Conservation (phyloP, 2,113 vertebrate genomes). For the Istiophorus platypterus region DNA sequence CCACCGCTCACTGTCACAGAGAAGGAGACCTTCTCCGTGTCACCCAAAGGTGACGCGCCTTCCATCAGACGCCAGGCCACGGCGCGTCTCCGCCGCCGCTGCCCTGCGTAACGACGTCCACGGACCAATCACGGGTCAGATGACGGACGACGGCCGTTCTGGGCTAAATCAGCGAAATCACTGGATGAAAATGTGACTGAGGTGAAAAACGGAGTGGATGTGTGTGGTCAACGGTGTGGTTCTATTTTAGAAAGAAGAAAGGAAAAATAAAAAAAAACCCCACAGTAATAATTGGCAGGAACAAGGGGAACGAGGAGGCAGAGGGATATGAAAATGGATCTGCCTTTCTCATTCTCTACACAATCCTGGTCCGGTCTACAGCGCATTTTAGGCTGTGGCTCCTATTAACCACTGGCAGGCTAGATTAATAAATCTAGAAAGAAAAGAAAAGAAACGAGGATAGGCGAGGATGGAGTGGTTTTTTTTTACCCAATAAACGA, state of each 20-base stretch:
- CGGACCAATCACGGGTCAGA: slow-evolving; percentile 77
- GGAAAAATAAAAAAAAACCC: too few relatives aligned
- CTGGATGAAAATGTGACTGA: slow-evolving; percentile 4
- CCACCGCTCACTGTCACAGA: background rate
- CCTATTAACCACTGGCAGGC: background rate
- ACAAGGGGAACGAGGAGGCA: background rate
- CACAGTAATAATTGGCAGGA: background rate
- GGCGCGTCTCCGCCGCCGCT: slow-evolving; percentile 54
- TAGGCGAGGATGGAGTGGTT: background rate
- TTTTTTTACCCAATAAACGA: slow-evolving; percentile 20
- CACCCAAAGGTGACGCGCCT: slow-evolving; percentile 64
- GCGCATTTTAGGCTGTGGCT: background rate
- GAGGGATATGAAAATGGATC: slow-evolving; percentile 1
- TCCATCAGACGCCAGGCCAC: slow-evolving; percentile 65
- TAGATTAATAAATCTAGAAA: too few relatives aligned
- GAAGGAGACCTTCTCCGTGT: slow-evolving; percentile 52
- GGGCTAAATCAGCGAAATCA: slow-evolving; percentile 61
- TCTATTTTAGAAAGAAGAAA: background rate
- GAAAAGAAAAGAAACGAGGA: background rate
- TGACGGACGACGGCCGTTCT: slow-evolving; percentile 66
- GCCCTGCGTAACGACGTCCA: slow-evolving; percentile 62
- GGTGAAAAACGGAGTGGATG: background rate
- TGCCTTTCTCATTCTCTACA: slow-evolving; percentile 9
- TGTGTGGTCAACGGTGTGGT: background rate
- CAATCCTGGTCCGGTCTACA: slow-evolving; percentile 8